Conservation (phyloP, 2,888 invertebrate species). For the Hedya salicella region DNA sequence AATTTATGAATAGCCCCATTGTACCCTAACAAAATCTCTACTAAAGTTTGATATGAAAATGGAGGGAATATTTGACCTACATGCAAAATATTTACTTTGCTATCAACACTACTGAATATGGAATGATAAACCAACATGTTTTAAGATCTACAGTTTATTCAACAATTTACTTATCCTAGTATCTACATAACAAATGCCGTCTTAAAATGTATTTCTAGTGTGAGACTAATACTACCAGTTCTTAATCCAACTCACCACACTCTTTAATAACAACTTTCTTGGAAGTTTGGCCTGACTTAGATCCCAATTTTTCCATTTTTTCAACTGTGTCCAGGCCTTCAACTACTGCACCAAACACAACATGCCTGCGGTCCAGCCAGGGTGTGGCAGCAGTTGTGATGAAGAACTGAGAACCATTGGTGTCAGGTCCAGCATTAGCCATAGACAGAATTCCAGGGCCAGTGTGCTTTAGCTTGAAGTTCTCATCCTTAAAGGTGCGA, state of each 20-base stretch:
- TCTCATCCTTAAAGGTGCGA: constrained; percentile 96
- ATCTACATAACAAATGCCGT: constrained; percentile 29
- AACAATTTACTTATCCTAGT: constrained; percentile 32
- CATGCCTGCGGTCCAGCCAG: constrained; percentile 98
- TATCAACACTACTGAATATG: background rate
- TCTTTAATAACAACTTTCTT: constrained; percentile 92
- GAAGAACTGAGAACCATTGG: constrained; percentile 99
- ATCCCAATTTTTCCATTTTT: constrained; percentile 92
- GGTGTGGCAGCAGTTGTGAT: constrained; percentile 96
- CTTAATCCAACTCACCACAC: constrained; percentile 90
- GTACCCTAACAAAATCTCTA: too few species aligned
- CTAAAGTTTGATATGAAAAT: too few species aligned
- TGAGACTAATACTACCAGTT: constrained; percentile 14
- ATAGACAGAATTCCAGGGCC: constrained; percentile 96
- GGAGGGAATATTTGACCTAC: too few species aligned
- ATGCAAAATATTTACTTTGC: background rate
- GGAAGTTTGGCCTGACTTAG: constrained; percentile 92
- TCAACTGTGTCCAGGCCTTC: constrained; percentile 97
- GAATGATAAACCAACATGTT: constrained; percentile 42
- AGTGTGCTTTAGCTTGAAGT: constrained; percentile 96
- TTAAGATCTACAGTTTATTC: constrained; percentile 38
- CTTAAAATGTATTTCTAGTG: constrained; percentile 6
- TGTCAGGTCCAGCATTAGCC: constrained; percentile 98
- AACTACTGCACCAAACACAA: constrained; percentile 96
- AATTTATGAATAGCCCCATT: too few species aligned